These are phyloP conservation scores for Probaryconus sp. DNA, from an alignment of 1,140 invertebrate genomes.

Conservation along the genomic window DNA sequence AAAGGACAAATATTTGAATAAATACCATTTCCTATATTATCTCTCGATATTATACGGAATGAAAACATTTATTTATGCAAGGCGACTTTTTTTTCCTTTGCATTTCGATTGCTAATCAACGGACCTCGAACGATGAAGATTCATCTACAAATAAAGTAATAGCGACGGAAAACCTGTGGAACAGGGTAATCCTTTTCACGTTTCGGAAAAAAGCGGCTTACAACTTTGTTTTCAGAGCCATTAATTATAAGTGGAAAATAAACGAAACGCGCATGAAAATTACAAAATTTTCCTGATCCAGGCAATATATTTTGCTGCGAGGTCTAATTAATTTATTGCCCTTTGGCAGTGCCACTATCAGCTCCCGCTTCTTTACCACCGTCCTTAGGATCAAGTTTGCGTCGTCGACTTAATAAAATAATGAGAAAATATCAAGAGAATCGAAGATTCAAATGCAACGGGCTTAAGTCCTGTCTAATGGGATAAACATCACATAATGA, in stretches of 20 bases:
- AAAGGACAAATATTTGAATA: too few species aligned
- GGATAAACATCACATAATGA: slow-evolving; percentile 57
- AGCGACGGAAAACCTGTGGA: slow-evolving; percentile 11
- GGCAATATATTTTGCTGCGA: slow-evolving; percentile 43
- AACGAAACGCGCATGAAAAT: slow-evolving; percentile 41
- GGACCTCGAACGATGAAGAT: too few species aligned
- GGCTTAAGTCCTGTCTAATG: slow-evolving; percentile 47
- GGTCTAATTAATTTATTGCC: slow-evolving; percentile 55
- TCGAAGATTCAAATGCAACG: slow-evolving; percentile 45
- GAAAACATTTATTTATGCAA: too few species aligned
- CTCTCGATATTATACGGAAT: too few species aligned
- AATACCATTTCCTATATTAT: too few species aligned
- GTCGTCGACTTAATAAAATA: slow-evolving; percentile 57
- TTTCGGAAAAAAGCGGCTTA: neutral
- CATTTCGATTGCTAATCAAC: too few species aligned
- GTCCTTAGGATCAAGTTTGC: slow-evolving; percentile 33
- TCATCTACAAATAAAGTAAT: slow-evolving; percentile 17
- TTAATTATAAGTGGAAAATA: slow-evolving; percentile 41
- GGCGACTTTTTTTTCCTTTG: too few species aligned
- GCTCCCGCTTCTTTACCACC: slow-evolving; percentile 30
- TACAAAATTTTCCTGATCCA: slow-evolving; percentile 32
- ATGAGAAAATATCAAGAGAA: slow-evolving; percentile 51
- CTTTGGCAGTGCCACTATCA: slow-evolving; percentile 24
- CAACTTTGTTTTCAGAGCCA: slow-evolving; percentile 44
- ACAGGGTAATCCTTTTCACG: slow-evolving; percentile 18